phyloP scores from a whole-genome alignment of 1,140 invertebrate genomes.

The Zaprionus camerounensis region DNA sequence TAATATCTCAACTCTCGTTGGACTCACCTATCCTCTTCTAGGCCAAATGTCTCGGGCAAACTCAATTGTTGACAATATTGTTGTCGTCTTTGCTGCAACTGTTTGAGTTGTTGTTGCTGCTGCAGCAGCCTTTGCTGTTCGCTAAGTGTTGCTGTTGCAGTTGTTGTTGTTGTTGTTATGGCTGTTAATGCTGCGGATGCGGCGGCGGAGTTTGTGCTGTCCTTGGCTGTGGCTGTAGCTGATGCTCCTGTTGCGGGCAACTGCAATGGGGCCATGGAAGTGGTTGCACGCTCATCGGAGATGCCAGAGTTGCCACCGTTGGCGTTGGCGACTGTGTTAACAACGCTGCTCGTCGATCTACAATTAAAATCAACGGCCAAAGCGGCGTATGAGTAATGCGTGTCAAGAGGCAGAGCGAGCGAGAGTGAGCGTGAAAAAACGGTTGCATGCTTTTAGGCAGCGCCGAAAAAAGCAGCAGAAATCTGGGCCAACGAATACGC shows the following conservation, averaged over 20 bases:
- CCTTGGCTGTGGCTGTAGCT: constrained; percentile 9
- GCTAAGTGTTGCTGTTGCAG: constrained; percentile 6
- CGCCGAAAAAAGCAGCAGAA: background rate
- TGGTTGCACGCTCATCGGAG: constrained; percentile 38
- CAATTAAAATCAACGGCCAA: constrained; percentile 28
- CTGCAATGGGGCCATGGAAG: constrained; percentile 48
- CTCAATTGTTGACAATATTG: constrained; percentile 35
- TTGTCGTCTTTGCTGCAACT: constrained; percentile 23
- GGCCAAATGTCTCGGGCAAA: constrained; percentile 35
- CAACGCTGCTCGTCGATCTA: constrained; percentile 54
- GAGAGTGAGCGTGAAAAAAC: constrained; percentile 15
- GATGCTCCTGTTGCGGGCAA: constrained; percentile 32
- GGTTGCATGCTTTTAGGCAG: constrained; percentile 48
- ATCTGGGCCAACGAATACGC: background rate
- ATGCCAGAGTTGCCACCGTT: constrained; percentile 34
- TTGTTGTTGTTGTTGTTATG: constrained; percentile 1
- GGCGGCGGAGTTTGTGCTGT: constrained; percentile 17
- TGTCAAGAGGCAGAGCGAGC: background rate
- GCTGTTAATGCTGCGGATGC: constrained; percentile 11
- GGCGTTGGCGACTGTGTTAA: constrained; percentile 32
- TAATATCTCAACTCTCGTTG: background rate
- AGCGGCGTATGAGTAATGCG: constrained; percentile 46
- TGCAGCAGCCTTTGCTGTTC: background rate
- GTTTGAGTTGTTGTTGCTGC: constrained; percentile 29
- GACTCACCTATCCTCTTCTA: constrained; percentile 36